A percentile compares a stretch with the other conserved stretches of the same genome.
Conservation (phyloP, 1,140 invertebrate genomes). For the Solenopsis fugax region DNA sequence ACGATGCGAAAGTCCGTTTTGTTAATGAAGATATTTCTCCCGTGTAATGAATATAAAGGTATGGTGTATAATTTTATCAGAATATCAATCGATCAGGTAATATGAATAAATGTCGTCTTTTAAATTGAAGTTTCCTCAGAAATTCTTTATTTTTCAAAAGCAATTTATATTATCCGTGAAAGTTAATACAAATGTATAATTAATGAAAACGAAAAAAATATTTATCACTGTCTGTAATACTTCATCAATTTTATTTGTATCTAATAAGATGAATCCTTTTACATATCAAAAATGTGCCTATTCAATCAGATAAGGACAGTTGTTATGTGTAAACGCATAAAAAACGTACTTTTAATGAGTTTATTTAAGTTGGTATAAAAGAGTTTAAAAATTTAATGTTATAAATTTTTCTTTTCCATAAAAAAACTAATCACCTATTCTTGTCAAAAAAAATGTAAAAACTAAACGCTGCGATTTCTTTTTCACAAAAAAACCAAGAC, state of each 20-base stretch:
- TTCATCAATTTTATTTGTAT: background rate
- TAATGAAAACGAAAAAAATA: background rate
- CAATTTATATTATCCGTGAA: background rate
- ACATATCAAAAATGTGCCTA: background rate
- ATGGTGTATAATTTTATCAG: background rate
- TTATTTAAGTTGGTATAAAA: background rate
- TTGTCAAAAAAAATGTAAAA: background rate
- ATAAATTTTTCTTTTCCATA: background rate
- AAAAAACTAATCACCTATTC: background rate
- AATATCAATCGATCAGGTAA: background rate
- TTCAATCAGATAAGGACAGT: background rate
- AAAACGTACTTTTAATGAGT: background rate
- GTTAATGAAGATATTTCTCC: conserved; percentile 37
- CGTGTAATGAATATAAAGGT: conserved; percentile 35
- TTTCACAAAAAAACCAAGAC: background rate
- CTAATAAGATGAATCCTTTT: background rate
- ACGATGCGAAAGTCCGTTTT: conserved; percentile 25
- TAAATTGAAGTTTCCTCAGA: conserved; percentile 1
- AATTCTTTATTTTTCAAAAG: background rate
- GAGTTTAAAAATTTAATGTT: background rate
- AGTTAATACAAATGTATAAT: background rate
- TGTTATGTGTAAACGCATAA: background rate
- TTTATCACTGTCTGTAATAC: background rate
- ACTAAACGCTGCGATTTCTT: conserved; percentile 9
- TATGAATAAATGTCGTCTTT: background rate